A percentile compares a stretch with the other conserved stretches of the same genome.
phyloP scores from a whole-genome alignment of 2,797 vertebrate species.

The Smutsia gigantea region DNA sequence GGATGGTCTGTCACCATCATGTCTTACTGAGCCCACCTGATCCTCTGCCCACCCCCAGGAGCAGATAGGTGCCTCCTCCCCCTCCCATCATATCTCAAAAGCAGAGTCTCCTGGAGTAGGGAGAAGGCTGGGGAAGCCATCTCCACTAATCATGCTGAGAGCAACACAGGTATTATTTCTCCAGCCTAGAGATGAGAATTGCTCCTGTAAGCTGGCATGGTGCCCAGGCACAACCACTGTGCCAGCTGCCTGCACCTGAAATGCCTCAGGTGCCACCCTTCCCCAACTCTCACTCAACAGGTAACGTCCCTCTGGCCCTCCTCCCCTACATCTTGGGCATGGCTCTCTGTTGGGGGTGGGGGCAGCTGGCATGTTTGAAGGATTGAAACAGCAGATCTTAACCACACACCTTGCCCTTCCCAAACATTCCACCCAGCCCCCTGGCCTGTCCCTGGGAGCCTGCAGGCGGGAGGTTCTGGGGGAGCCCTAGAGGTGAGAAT shows the following conservation, averaged over 20 bases:
- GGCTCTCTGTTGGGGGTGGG: neutral
- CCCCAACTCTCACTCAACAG: conserved; percentile 45
- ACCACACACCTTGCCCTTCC: neutral
- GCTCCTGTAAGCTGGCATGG: conserved; percentile 62
- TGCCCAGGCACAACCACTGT: conserved; percentile 47
- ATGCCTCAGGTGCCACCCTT: conserved; percentile 43
- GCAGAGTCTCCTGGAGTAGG: neutral
- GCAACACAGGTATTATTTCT: conserved; percentile 34
- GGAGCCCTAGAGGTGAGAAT: neutral
- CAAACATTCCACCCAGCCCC: neutral
- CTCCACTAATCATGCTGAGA: neutral
- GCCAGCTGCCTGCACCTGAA: conserved; percentile 71
- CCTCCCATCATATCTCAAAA: neutral
- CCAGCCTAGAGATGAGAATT: neutral
- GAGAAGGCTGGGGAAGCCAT: neutral
- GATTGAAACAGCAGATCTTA: neutral
- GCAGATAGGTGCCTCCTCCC: neutral
- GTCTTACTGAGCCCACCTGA: neutral
- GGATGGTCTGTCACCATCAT: neutral
- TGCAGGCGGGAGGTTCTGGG: neutral
- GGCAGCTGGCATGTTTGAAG: neutral
- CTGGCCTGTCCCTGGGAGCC: neutral
- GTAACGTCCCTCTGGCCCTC: conserved; percentile 24
- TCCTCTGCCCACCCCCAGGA: neutral
- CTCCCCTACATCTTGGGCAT: neutral